Evolutionary conservation across 1,140 invertebrate species (phyloP), one percentile per base, ranked within the genome.

Genomic region (Phymastichus coffea): DNA sequence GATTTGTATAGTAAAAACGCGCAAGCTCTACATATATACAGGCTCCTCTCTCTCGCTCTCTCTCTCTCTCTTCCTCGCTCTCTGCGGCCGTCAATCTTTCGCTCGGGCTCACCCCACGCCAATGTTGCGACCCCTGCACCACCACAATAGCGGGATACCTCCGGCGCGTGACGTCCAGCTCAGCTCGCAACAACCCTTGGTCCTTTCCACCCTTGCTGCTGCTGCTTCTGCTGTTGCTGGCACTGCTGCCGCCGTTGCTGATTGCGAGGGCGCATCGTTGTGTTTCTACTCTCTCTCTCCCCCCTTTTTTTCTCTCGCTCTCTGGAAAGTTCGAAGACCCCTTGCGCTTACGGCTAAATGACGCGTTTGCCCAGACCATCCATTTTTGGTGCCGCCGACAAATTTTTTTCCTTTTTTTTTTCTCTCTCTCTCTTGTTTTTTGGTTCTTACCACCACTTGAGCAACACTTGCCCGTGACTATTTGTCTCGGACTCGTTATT

Each of bases 61-160:
- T 17, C 19, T n/a, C n/a, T 17, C 28, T 51, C 41, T 57, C 41
- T 37, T 9, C 38, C 4, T 40, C n/a, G 26, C 15, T 19, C 40
- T 25, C 37, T 20, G 43, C 30, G 26, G 17, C 15, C 22, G n/a
- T 10, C 44, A 15, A 3, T n/a, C n/a, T n/a, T n/a, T n/a, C n/a
- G n/a, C n/a, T n/a, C n/a, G n/a, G n/a, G n/a, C n/a, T n/a, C n/a
- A n/a, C n/a, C n/a, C n/a, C n/a, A n/a, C n/a, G n/a, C n/a, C n/a
- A n/a, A n/a, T n/a, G n/a, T n/a, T n/a, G n/a, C n/a, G n/a, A n/a
- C n/a, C n/a, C n/a, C n/a, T n/a, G n/a, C n/a, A n/a, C 10, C 38
- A 44, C 38, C 49, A 54, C 33, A 60, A 53, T 53, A 47, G 49
- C 43, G 49, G 43, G 57, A 60, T 60, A 60, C 49, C 49, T 60